These are phyloP conservation scores for Ophiothrix spiculata DNA, from an alignment of 35 echinoderm and acorn worm species.

Conservation along the genomic window DNA sequence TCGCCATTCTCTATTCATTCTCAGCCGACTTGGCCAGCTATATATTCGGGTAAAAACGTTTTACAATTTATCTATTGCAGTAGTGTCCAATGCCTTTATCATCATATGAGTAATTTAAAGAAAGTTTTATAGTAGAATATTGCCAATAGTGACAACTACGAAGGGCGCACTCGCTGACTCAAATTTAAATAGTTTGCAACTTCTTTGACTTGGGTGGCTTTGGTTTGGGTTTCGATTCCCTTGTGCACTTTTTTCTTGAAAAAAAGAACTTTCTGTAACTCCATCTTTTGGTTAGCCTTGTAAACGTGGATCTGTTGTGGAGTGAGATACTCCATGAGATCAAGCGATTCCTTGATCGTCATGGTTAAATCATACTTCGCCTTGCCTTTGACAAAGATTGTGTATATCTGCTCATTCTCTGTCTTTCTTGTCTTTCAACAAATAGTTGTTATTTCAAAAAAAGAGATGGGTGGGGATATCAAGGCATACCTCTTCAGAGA, in stretches of 20 bases:
- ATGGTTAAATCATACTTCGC: conserved; percentile 86
- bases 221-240: neutral
- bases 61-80: neutral
- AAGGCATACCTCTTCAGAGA: no score
- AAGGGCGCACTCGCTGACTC: neutral
- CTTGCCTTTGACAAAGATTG: conserved; percentile 47
- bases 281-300: conserved; percentile 17
- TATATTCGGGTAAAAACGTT: neutral
- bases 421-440: conserved; percentile 48
- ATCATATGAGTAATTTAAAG: neutral
- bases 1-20: no score
- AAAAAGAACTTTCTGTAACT: conserved; percentile 9
- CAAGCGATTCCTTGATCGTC: conserved; percentile 79
- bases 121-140: neutral
- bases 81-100: no score
- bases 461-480: no score
- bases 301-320: conserved; percentile 41
- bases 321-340: conserved; percentile 73
- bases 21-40: no score
- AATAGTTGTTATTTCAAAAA: conserved; percentile 38
- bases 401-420: conserved; percentile 58
- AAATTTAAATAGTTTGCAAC: neutral
- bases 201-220: conserved; percentile 4
- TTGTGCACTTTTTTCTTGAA: conserved; percentile 6
- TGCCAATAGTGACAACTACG: neutral